Percentiles rank a stretch among this genome's conserved stretches.
These are phyloP conservation scores for Epizoanthus ramosus DNA, from an alignment of 92 coral and sea anemone species.

Conservation along the genomic window DNA sequence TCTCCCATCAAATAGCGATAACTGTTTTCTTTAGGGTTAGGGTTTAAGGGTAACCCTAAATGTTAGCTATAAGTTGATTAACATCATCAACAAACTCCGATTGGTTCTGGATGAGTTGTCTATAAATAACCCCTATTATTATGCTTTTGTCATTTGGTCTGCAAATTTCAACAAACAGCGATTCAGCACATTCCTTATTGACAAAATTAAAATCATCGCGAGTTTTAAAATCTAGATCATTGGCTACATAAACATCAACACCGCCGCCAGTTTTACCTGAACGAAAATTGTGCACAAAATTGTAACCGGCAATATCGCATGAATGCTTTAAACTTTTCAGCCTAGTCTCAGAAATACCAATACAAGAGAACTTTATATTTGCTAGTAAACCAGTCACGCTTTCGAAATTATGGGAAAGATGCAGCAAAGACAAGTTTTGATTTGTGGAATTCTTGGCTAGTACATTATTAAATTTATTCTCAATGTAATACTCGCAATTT, in stretches of 20 bases:
- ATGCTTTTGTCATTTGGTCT: neutral
- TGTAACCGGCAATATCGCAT: neutral
- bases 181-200: conserved; percentile 35
- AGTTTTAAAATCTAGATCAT: neutral
- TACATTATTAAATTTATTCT: conserved; percentile 20
- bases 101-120: too few relatives aligned
- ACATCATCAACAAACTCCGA: too few relatives aligned
- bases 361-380: neutral
- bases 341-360: conserved; percentile 9
- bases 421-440: neutral
- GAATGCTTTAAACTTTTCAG: neutral
- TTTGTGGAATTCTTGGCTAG: conserved; percentile 24
- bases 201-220: conserved; percentile 11
- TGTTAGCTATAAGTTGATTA: too few relatives aligned
- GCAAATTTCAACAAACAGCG: conserved; percentile 43
- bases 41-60: too few relatives aligned
- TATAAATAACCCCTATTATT: too few relatives aligned
- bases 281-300: too few relatives aligned
- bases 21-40: too few relatives aligned
- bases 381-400: too few relatives aligned
- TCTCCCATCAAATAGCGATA: too few relatives aligned
- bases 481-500: conserved; percentile 17
- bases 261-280: conserved; percentile 14
- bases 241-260: neutral
- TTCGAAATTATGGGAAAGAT: too few relatives aligned